Conservation (phyloP, 2,888 invertebrate genomes). For the Glaucopsyche alexis region DNA sequence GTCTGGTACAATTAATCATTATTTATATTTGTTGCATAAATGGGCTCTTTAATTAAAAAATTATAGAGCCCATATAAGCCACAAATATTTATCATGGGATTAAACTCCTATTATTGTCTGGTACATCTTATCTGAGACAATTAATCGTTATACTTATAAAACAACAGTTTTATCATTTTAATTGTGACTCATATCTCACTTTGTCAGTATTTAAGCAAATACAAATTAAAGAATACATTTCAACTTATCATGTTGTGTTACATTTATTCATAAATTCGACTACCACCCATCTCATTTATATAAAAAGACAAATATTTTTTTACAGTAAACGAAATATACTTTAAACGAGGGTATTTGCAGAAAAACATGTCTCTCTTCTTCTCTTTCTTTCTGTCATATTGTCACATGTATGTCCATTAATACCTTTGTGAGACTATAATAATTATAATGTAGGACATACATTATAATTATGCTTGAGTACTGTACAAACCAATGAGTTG, state of each 20-base stretch:
- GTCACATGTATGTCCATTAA: conserved; percentile 2
- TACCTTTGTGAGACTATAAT: not conserved
- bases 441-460: not conserved
- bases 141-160: not conserved
- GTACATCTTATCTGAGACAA: not conserved
- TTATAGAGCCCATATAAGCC: not conserved
- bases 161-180: not conserved
- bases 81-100: not conserved
- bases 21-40: no score
- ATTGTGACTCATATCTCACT: not conserved
- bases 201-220: conserved; percentile 35
- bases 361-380: not conserved
- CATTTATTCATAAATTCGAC: not conserved
- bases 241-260: not conserved
- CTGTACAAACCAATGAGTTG: not conserved
- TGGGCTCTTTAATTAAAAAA: no score
- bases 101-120: not conserved
- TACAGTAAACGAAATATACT: not conserved
- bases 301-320: not conserved
- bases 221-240: conserved; percentile 17
- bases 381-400: not conserved
- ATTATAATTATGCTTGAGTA: not conserved
- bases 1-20: no score
- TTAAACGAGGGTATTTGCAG: not conserved
- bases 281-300: conserved; percentile 11